Percentiles rank a stretch among this genome's conserved stretches.
These are phyloP conservation scores for Styela clava DNA, from an alignment of 23 tunicate species.

Conservation along the genomic window DNA sequence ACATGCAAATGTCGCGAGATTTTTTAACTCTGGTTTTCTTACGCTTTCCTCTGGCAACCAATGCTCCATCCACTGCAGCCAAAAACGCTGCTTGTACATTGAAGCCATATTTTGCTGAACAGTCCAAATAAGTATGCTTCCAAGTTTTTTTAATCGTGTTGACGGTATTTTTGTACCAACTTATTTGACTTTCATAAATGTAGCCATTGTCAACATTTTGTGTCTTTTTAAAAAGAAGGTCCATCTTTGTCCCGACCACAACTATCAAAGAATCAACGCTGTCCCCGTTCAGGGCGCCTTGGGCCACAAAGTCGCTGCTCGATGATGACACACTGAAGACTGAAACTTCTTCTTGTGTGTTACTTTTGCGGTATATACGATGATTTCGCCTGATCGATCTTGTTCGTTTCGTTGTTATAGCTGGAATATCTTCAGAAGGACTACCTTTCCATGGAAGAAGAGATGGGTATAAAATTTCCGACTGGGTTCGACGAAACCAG, in stretches of 20 bases:
- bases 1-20: not conserved
- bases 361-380: not conserved
- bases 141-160: constrained; percentile 33
- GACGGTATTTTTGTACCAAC: not conserved
- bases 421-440: not conserved
- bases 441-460: not conserved
- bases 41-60: constrained; percentile 16
- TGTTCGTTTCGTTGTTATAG: not conserved
- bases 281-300: not conserved
- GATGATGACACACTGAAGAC: not conserved
- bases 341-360: not conserved
- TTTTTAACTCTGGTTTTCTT: constrained; percentile 5
- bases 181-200: not conserved
- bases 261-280: not conserved
- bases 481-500: not conserved
- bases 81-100: constrained; percentile 23
- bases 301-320: not conserved
- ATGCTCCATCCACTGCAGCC: constrained; percentile 8
- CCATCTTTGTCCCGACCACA: constrained; percentile 4
- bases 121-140: constrained; percentile 28
- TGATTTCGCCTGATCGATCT: not conserved
- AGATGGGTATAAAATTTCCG: not conserved
- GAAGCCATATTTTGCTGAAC: constrained; percentile 49
- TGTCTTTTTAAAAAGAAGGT: not conserved
- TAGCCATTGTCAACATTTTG: not conserved